Conservation (phyloP, 1,140 invertebrate genomes). For the Drosophila ironensis region DNA sequence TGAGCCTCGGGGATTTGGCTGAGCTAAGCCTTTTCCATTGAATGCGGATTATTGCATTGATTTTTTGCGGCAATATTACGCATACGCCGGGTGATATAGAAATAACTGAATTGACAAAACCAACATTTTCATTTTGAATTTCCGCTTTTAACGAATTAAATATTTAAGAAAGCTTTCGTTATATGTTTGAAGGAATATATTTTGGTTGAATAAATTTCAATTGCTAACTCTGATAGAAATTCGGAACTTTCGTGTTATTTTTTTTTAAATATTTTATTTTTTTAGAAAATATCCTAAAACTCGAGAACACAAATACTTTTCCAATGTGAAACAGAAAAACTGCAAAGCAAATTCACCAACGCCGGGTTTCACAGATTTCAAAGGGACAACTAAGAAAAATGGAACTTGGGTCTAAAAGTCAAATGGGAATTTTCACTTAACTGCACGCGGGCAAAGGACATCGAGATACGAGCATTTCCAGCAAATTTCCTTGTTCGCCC, state of each 20-base stretch:
- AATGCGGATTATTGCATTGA: constrained; percentile 60
- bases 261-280: too few relatives aligned
- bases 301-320: background rate
- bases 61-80: constrained; percentile 50
- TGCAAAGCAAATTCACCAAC: too few relatives aligned
- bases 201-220: too few relatives aligned
- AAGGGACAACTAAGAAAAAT: too few relatives aligned
- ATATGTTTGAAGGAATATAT: too few relatives aligned
- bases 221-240: too few relatives aligned
- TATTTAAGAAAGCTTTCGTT: too few relatives aligned
- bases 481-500: constrained; percentile 11
- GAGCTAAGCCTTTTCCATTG: constrained; percentile 62
- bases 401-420: background rate
- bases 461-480: constrained; percentile 8
- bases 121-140: background rate
- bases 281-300: too few relatives aligned
- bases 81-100: constrained; percentile 33
- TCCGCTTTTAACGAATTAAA: too few relatives aligned
- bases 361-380: too few relatives aligned
- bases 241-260: too few relatives aligned
- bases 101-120: background rate
- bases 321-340: background rate
- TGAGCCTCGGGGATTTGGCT: constrained; percentile 54
- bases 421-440: constrained; percentile 25
- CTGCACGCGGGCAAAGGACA: constrained; percentile 25